Percentiles rank a stretch among this genome's conserved stretches.
Conservation (phyloP, 1,140 invertebrate genomes). For the Akabosia matsudoensis region DNA sequence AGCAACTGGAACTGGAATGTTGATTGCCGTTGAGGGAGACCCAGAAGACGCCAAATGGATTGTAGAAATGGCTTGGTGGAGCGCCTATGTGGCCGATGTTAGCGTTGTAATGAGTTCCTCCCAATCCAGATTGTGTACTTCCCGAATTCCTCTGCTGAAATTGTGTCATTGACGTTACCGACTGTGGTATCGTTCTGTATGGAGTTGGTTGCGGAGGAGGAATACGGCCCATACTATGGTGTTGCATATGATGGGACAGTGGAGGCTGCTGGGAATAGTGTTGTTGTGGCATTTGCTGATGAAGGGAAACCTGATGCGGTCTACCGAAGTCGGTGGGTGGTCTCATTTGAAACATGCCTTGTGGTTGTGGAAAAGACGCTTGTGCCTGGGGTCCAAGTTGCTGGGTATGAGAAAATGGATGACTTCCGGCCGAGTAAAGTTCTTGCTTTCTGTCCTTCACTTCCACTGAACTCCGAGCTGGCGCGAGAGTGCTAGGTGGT, state of each 20-base stretch:
- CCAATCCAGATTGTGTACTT: not conserved
- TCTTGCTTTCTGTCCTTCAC: not conserved
- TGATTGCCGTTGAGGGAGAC: not conserved
- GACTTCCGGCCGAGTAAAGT: not conserved
- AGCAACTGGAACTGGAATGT: not conserved
- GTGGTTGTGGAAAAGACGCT: not conserved
- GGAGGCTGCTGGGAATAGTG: not conserved
- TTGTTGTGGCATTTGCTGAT: not conserved
- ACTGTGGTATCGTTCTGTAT: not conserved
- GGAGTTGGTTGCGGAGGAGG: not conserved
- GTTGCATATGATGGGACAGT: not conserved
- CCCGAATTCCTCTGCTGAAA: not conserved
- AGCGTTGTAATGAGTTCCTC: not conserved
- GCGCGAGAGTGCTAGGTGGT: not conserved
- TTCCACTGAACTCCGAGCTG: not conserved
- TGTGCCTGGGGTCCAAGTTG: not conserved
- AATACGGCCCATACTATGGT: not conserved
- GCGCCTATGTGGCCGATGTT: not conserved
- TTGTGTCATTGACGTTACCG: not conserved
- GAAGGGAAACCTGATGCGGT: not conserved
- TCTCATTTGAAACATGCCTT: constrained; percentile 17
- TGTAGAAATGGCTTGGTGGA: not conserved
- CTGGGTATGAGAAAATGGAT: not conserved
- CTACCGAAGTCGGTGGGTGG: not conserved
- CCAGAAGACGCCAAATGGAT: not conserved